Evolutionary conservation across 2,888 invertebrate genomes (phyloP), one percentile per base, ranked within the genome.

Genomic region (Caenorhabditis doughertyi): DNA sequence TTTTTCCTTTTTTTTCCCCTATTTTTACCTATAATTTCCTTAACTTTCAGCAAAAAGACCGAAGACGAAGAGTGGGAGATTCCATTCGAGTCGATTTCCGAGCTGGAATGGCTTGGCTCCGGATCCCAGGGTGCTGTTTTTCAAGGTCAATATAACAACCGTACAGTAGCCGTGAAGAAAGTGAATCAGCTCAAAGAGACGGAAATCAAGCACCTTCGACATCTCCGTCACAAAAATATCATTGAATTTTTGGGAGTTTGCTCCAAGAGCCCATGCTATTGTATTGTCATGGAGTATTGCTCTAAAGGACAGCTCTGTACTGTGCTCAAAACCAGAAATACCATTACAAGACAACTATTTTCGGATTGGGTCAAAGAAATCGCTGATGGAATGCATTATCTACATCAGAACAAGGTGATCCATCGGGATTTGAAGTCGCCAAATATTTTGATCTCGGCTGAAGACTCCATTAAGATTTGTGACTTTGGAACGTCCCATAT

Each of bases 401-500:
- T 99, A 74, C 99, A 99, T 92, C 94, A 94, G 53, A 96, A 97
- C 92, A 97, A 97, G 93, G 98, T 99, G 89, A 97, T 99, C 91
- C 99, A 99, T 92, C 94, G 99, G 84, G 99, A 99, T 94, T 94
- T 99, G 84, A 99, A 99, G 93, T 98, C 98, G 92, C 98, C 98
- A 58, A 99, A 99, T 89, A 92, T 93, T 25, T 90, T 93, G 21
- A 92, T 93, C 56, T 91, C 92, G 42, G 92, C 91, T 70, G 92
- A 92, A 83, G 92, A 93, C 80, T 87, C 91, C n/a, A 76, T 97
- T 8, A 99, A 99, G 93, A 98, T 99, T 80, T 97, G 97, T 89
- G 99, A 99, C 93, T 99, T 99, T 92, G 99, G 98, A 23, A 98
- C 97, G 0, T 95, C 96, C 9, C 87, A 85, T 58, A 58, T 84